Conservation (phyloP, 2,797 vertebrate species). For the Ptychobarbus kaznakovi region DNA sequence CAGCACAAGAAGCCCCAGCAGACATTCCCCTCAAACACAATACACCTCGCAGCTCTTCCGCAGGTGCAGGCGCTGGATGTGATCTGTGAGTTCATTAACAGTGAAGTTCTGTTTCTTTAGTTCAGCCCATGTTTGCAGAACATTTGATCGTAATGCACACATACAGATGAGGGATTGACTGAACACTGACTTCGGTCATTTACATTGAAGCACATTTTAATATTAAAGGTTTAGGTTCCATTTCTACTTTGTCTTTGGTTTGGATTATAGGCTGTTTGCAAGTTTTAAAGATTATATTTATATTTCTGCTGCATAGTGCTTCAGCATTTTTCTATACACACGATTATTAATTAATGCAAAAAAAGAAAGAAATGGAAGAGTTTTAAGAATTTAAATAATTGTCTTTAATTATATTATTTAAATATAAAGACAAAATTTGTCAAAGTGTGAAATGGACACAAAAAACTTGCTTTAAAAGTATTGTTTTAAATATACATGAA, state of each 20-base stretch:
- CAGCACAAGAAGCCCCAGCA: slow-evolving; percentile 26
- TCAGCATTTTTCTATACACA: neutral
- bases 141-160: slow-evolving; percentile 18
- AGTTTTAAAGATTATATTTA: no score
- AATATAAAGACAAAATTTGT: neutral
- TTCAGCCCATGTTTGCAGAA: slow-evolving; percentile 10
- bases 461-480: neutral
- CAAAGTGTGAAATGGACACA: neutral
- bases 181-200: no score
- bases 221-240: neutral
- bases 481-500: neutral
- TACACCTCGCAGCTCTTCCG: slow-evolving; percentile 58
- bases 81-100: slow-evolving; percentile 14
- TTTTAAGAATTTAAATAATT: neutral
- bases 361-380: no score
- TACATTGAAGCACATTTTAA: neutral
- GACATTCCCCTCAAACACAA: slow-evolving; percentile 71
- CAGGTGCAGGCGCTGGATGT: slow-evolving; percentile 33
- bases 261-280: neutral
- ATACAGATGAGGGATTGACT: neutral
- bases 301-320: neutral
- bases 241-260: neutral
- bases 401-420: neutral
- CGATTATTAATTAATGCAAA: neutral
- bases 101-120: slow-evolving; percentile 29